Conservation (phyloP, 2,113 vertebrate genomes). For the Tragelaphus scriptus region DNA sequence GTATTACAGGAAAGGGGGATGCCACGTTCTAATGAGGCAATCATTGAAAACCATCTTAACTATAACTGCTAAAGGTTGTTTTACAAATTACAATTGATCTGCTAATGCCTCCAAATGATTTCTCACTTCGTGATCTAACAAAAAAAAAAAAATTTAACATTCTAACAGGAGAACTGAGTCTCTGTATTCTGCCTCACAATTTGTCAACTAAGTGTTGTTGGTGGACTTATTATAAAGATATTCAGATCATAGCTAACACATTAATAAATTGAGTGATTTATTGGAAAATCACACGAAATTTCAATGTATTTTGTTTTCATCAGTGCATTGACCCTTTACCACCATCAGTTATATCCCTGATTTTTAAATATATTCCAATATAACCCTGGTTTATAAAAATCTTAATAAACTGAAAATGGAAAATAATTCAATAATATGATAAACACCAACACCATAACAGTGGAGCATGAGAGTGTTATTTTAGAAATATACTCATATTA, state of each 20-base stretch:
- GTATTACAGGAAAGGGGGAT: not conserved
- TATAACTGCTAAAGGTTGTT: not conserved
- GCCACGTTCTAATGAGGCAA: not conserved
- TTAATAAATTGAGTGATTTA: not conserved
- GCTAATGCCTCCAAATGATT: not conserved
- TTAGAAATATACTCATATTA: slow-evolving; percentile 8
- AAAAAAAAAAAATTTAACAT: not conserved
- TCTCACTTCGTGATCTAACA: not conserved
- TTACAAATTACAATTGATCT: not conserved
- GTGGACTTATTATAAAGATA: slow-evolving; percentile 7
- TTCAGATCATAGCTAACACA: not conserved
- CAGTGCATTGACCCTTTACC: not conserved
- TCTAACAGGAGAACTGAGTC: not conserved
- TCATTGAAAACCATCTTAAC: not conserved
- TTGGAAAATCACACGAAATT: not conserved
- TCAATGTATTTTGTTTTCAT: not conserved
- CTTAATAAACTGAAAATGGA: not conserved
- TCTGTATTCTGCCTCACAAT: not conserved
- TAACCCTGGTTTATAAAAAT: not conserved
- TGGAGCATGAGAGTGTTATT: not conserved
- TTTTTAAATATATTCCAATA: not conserved
- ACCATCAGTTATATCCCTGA: not conserved
- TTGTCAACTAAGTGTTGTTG: not conserved
- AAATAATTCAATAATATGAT: slow-evolving; percentile 5
- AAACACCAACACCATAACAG: not conserved